phyloP scores from a whole-genome alignment of 2,797 vertebrate species.

The Sebastiscus albofasciatus region DNA sequence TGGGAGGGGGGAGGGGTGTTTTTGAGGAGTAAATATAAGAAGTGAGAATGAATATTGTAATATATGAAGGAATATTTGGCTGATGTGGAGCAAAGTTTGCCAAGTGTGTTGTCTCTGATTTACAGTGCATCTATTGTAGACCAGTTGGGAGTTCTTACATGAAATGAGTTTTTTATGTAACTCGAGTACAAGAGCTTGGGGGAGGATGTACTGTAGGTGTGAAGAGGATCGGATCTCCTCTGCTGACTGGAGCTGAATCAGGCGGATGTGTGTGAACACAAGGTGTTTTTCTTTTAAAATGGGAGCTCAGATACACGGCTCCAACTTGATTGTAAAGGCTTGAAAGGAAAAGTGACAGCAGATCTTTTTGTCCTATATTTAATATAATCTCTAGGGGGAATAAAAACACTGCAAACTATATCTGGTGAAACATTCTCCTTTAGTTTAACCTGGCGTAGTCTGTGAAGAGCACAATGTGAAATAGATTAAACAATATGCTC shows the following conservation, averaged over 20 bases:
- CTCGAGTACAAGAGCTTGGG: conserved; percentile 7
- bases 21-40: conserved; percentile 15
- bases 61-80: conserved; percentile 25
- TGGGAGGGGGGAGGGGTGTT: not conserved
- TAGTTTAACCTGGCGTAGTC: not conserved
- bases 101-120: conserved; percentile 30
- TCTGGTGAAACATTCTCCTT: not conserved
- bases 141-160: conserved; percentile 31
- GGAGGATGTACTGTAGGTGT: conserved; percentile 40
- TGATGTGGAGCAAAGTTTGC: conserved; percentile 27
- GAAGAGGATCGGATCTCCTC: conserved; percentile 29
- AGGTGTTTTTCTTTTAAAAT: conserved; percentile 12
- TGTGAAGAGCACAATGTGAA: not conserved
- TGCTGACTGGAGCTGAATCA: conserved; percentile 36
- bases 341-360: conserved; percentile 4
- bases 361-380: not conserved
- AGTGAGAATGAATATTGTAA: conserved; percentile 13
- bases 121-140: conserved; percentile 24
- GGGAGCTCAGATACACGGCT: not conserved
- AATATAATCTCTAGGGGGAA: not conserved
- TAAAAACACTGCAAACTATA: not conserved
- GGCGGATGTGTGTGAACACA: conserved; percentile 2
- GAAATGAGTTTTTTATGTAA: conserved; percentile 53
- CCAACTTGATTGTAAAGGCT: not conserved
- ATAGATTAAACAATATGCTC: not conserved